Base-by-base conservation (phyloP, 1,140 invertebrate genomes). In the Octopus bimaculoides region DNA sequence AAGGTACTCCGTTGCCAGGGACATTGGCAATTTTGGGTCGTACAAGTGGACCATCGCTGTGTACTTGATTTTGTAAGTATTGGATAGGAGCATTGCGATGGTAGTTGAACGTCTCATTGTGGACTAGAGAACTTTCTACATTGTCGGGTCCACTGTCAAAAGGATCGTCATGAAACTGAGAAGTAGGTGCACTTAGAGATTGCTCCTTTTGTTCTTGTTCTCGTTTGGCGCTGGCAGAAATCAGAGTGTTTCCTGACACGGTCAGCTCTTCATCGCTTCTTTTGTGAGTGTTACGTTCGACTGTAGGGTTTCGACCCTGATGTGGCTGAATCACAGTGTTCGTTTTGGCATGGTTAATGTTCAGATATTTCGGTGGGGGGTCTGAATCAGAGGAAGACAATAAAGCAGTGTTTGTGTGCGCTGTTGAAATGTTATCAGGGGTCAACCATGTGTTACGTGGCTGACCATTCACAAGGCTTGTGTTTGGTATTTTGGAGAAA, bases 301-400 rank as follows among this genome's bases (percentile, higher is more conserved):
- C 92, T 83, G 95, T 97, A 1, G 95, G 95, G 91, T 98, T 97
- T 12, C 96, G 91, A 5, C 96, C 96, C 87, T 97, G 95, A 88
- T 96, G 94, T 2, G 95, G 95, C 84, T 95, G 95, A 53, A 95
- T 73, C n/a, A 84, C 83, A 52, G 78, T 77, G 56, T 87, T 87
- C 56, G 87, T 86, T 79, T 83, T 84, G 14, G 85, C 85, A 41
- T 84, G 80, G 54, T 80, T 86, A 7, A 88, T 78, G 73, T 88
- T 89, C 66, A 83, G 85, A 12, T 85, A 78, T 78, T 87, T 88
- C 75, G 83, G 83, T 61, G 82, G 80, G 1, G 20, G 77, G 5
- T 80, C 76, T 4, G 88, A 82, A 69, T 91, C 90, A 8, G 87
- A 86, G 5, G 91, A 89, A 52, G 91, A 90, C 52, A 88, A 82